These are phyloP conservation scores for Drosophila prostipennis DNA, from an alignment of 2,888 invertebrate species.

Conservation along the genomic window DNA sequence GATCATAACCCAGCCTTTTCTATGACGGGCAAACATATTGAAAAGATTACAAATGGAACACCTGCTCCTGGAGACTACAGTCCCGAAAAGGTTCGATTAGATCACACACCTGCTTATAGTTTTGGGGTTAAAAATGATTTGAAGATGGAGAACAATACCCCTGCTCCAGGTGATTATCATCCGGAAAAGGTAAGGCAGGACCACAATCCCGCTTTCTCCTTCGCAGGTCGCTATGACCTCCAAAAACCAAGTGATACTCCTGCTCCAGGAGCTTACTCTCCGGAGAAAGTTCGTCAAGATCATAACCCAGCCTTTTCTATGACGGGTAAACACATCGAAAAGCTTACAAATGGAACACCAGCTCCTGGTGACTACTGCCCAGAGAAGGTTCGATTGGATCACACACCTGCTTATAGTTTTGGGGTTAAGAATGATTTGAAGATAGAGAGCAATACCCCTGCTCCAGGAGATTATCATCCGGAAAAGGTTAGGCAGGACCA, in stretches of 20 bases:
- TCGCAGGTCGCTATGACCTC: conserved; percentile 84
- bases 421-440: conserved; percentile 86
- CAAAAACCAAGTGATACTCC: conserved; percentile 58
- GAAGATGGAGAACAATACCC: conserved; percentile 6
- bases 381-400: conserved; percentile 84
- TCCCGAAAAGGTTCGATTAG: conserved; percentile 87
- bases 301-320: conserved; percentile 86
- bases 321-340: conserved; percentile 85
- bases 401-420: conserved; percentile 87
- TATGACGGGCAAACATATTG: conserved; percentile 85
- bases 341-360: conserved; percentile 87
- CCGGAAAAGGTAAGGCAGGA: conserved; percentile 85
- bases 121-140: conserved; percentile 16
- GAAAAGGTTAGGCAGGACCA: conserved; percentile 82
- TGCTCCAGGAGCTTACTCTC: conserved; percentile 85
- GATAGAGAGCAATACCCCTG: conserved; percentile 85
- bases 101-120: conserved; percentile 85
- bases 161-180: conserved; percentile 85
- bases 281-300: conserved; percentile 77
- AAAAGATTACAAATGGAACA: conserved; percentile 79
- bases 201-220: conserved; percentile 86
- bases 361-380: conserved; percentile 87
- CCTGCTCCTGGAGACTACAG: conserved; percentile 88
- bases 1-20: conserved; percentile 85
- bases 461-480: conserved; percentile 77